phyloP scores from a whole-genome alignment of 2,888 invertebrate genomes.

The Rhimphoctona megacephalus region DNA sequence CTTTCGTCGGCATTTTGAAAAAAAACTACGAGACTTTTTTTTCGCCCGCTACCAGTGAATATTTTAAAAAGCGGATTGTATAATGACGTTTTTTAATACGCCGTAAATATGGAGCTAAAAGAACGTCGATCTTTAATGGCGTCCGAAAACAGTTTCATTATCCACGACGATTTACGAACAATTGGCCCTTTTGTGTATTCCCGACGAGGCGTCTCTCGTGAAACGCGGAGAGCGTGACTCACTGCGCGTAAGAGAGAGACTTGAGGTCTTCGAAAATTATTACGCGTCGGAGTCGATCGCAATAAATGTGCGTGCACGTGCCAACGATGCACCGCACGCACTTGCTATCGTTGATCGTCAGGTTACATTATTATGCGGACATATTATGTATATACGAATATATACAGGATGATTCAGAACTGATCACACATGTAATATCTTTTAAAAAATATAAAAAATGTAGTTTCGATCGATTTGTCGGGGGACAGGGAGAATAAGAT shows the following conservation, averaged over 20 bases:
- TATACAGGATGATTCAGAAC: conserved; percentile 8
- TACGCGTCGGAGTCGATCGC: conserved; percentile 64
- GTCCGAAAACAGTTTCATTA: conserved; percentile 62
- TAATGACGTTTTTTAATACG: not conserved
- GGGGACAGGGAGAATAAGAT: not conserved
- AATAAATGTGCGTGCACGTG: conserved; percentile 66
- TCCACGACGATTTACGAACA: conserved; percentile 63
- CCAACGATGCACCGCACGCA: conserved; percentile 52
- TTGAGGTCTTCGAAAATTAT: conserved; percentile 59
- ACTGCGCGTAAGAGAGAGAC: conserved; percentile 25
- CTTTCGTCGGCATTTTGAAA: not conserved
- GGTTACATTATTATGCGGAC: conserved; percentile 59
- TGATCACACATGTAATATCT: not conserved
- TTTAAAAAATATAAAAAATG: not conserved
- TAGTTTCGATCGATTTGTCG: not conserved
- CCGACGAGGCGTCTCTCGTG: conserved; percentile 60
- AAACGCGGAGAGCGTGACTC: conserved; percentile 62
- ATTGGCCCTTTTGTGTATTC: conserved; percentile 69
- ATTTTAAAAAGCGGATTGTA: not conserved
- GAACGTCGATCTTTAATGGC: conserved; percentile 3
- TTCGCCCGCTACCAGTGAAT: not conserved
- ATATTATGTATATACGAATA: conserved; percentile 33
- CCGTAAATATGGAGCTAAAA: conserved; percentile 1
- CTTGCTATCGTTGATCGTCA: conserved; percentile 52
- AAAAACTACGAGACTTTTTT: not conserved